Evolutionary conservation across 2,888 invertebrate species (phyloP).

Genomic region (Drosophila bunnanda): DNA sequence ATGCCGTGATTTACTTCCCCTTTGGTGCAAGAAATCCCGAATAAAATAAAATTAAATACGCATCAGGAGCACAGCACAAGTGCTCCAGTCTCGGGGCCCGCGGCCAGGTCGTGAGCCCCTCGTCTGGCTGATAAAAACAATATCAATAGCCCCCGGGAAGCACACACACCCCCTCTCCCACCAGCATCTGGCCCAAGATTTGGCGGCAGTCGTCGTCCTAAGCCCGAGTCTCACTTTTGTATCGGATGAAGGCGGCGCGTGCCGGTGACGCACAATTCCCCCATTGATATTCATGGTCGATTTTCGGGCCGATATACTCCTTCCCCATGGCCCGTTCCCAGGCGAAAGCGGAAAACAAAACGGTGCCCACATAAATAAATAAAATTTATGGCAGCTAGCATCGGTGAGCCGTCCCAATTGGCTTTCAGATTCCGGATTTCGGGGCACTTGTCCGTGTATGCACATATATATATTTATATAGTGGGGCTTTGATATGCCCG

Average conservation of each 20-base stretch:
- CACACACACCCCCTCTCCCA: constrained; percentile 3
- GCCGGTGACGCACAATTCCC: constrained; percentile 70
- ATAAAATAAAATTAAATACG: constrained; percentile 79
- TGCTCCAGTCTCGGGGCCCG: constrained; percentile 53
- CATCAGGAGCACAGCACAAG: constrained; percentile 79
- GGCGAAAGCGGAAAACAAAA: constrained; percentile 56
- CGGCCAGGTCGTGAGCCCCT: constrained; percentile 43
- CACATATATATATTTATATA: no score
- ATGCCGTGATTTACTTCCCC: constrained; percentile 78
- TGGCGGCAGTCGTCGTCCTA: constrained; percentile 47
- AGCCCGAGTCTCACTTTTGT: constrained; percentile 54
- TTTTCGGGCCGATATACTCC: constrained; percentile 55
- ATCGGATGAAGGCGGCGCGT: constrained; percentile 64
- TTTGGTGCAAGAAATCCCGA: constrained; percentile 54
- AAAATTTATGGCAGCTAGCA: constrained; percentile 74
- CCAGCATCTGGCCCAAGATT: constrained; percentile 32
- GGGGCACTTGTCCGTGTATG: constrained; percentile 50
- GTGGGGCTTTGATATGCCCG: constrained; percentile 50
- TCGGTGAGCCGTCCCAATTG: constrained; percentile 65
- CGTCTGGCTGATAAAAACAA: constrained; percentile 73
- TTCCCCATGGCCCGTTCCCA: constrained; percentile 2
- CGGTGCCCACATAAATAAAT: constrained; percentile 72
- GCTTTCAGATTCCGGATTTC: constrained; percentile 31
- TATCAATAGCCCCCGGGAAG: constrained; percentile 60
- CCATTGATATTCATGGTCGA: constrained; percentile 80